phyloP scores from a whole-genome alignment of 2,113 vertebrate genomes.

The Turnix velox region DNA sequence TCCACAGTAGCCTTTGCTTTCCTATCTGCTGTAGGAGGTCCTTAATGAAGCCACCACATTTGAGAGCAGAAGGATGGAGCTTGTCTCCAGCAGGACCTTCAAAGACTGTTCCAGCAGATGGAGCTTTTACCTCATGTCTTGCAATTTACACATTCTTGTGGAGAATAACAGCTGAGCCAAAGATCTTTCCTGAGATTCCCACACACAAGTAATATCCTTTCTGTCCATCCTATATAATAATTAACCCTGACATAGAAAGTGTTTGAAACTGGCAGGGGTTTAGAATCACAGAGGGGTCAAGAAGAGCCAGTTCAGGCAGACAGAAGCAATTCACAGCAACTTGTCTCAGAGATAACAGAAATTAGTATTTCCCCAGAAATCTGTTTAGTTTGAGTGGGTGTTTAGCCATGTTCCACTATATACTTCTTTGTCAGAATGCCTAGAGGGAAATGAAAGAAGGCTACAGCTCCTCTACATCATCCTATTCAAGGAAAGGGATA shows the following conservation, averaged over 20 bases:
- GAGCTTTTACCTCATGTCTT: conserved; percentile 50
- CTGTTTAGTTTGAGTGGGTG: neutral
- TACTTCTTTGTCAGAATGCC: neutral
- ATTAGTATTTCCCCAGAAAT: neutral
- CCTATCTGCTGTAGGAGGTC: neutral
- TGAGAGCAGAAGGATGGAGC: neutral
- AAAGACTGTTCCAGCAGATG: conserved; percentile 53
- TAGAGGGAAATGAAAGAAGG: neutral
- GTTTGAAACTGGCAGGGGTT: neutral
- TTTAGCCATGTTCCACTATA: neutral
- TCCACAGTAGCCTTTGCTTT: neutral
- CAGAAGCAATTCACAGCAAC: neutral
- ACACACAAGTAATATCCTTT: neutral
- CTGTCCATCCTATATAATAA: neutral
- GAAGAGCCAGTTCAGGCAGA: neutral
- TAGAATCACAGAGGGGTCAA: neutral
- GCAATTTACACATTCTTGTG: neutral
- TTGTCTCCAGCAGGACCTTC: conserved; percentile 7
- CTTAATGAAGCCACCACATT: neutral
- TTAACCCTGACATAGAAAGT: neutral
- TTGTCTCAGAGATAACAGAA: neutral
- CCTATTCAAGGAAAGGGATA: neutral
- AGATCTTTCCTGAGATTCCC: neutral
- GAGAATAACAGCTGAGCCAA: neutral
- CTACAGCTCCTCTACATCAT: neutral